Evolutionary conservation across 2,797 vertebrate genomes (phyloP).

Genomic region (Ara ararauna): DNA sequence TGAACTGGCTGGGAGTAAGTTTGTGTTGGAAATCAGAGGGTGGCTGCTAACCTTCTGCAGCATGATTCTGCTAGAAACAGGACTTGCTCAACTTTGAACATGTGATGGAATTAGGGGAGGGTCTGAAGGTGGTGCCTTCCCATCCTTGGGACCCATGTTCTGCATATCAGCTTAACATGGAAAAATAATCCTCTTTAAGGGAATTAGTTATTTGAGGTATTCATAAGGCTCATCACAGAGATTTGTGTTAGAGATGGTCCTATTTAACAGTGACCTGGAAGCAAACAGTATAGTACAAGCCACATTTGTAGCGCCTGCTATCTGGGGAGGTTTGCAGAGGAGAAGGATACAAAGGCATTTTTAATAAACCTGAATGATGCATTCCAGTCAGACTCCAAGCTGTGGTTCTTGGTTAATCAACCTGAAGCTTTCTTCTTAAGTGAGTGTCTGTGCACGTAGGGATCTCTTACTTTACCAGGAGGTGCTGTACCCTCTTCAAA

Average conservation of each 20-base stretch:
- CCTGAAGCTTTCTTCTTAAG: neutral
- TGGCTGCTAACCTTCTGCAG: neutral
- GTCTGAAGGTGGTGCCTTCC: neutral
- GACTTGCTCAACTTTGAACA: neutral
- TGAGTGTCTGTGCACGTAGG: rapidly evolving
- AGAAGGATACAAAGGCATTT: neutral
- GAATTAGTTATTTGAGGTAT: neutral
- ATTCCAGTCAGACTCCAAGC: neutral
- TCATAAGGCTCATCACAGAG: neutral
- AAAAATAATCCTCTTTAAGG: neutral
- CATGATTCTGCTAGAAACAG: neutral
- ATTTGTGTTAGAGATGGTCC: neutral
- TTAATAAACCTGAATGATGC: neutral
- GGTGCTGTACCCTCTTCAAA: neutral
- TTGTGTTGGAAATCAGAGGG: neutral
- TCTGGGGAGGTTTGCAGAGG: neutral
- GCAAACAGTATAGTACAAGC: neutral
- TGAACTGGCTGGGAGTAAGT: neutral
- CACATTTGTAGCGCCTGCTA: neutral
- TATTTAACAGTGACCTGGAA: neutral
- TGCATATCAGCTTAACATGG: neutral
- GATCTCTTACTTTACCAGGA: neutral
- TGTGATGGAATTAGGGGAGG: neutral
- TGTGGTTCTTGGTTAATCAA: neutral
- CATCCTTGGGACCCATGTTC: neutral